Evolutionary conservation across 2,888 invertebrate species (phyloP).

Genomic region (Hypsopygia costalis): DNA sequence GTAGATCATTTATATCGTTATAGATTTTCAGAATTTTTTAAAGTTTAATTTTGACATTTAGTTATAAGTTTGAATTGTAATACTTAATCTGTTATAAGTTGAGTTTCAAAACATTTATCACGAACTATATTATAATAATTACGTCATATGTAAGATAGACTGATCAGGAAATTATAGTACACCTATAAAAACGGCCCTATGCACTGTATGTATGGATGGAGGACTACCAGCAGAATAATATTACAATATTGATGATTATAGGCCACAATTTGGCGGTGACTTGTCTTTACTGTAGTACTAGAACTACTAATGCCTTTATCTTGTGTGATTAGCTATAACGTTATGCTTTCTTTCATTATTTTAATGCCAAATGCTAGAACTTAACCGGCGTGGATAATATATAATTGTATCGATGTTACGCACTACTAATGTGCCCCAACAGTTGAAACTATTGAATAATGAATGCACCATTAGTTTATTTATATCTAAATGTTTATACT

Average conservation of each 20-base stretch:
- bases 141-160: constrained; percentile 1
- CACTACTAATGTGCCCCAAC: constrained; percentile 17
- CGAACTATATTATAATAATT: neutral
- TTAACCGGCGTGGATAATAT: constrained; percentile 16
- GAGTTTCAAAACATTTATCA: constrained; percentile 1
- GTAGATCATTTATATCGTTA: constrained; percentile 30
- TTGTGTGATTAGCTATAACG: constrained; percentile 26
- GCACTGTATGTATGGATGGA: neutral
- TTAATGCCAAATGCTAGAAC: constrained; percentile 57
- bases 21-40: constrained; percentile 16
- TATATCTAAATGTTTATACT: constrained; percentile 12
- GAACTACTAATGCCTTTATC: constrained; percentile 14
- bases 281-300: neutral
- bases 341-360: constrained; percentile 32
- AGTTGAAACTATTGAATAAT: constrained; percentile 5
- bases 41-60: constrained; percentile 18
- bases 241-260: constrained; percentile 1
- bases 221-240: neutral
- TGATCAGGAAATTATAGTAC: constrained; percentile 6
- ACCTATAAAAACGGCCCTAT: no score
- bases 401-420: constrained; percentile 2
- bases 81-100: constrained; percentile 17
- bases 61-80: constrained; percentile 20
- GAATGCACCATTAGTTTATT: constrained; percentile 10
- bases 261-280: neutral